phyloP scores from a whole-genome alignment of 2,113 vertebrate genomes.

The Pardalotus punctatus region DNA sequence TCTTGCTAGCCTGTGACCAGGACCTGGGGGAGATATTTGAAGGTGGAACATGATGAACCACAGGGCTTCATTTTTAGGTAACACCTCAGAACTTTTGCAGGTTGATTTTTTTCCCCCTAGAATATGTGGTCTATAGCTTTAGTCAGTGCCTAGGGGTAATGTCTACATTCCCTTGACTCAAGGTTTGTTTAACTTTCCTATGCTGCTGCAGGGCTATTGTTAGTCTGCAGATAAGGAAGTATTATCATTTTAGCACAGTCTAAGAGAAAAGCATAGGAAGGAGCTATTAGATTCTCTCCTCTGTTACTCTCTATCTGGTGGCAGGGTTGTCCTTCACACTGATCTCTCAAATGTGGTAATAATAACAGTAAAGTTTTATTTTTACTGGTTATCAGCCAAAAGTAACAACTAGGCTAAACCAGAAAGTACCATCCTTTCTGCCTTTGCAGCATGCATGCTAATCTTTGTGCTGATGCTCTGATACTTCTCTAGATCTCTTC shows the following conservation, averaged over 20 bases:
- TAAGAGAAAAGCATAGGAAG: background rate
- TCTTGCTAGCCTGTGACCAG: background rate
- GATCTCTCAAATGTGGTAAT: background rate
- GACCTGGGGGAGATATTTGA: background rate
- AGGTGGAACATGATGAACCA: background rate
- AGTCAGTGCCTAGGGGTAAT: background rate
- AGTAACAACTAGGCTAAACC: background rate
- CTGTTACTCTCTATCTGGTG: background rate
- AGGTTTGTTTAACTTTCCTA: slow-evolving; percentile 28
- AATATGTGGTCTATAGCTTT: background rate
- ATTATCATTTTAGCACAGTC: background rate
- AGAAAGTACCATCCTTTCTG: background rate
- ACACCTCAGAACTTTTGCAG: background rate
- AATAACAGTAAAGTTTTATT: background rate
- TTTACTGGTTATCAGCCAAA: slow-evolving; percentile 1
- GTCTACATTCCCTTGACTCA: background rate
- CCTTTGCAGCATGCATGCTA: background rate
- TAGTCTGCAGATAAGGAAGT: slow-evolving; percentile 17
- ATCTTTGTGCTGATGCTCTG: background rate
- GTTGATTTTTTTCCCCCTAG: background rate
- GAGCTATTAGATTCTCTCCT: background rate
- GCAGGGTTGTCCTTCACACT: background rate
- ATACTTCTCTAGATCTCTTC: background rate
- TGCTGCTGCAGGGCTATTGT: background rate
- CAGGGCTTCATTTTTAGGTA: background rate